Base-by-base conservation (phyloP, 92 coral and sea anemone genomes). In the Palythoa grandis region DNA sequence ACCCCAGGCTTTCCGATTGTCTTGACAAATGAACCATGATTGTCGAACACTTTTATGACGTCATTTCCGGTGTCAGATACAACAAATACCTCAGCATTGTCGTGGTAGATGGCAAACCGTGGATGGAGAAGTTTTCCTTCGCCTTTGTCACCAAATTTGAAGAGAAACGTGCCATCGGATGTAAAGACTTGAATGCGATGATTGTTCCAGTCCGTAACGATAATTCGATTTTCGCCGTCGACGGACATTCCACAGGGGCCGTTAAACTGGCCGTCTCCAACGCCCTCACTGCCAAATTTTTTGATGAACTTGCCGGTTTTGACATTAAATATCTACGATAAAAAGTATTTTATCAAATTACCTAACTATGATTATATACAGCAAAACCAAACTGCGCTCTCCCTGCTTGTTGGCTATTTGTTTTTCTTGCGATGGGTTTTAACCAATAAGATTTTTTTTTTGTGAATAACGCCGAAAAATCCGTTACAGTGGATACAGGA, bases 171-270 rank as follows among this genome's bases (percentile, higher is more conserved):
- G 69, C 98, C 98, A 25, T 91, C 92, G 38, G 71, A 79, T 77
- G 74, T 77, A 82, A 94, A 96, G 15, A 96, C 98, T 16, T 96
- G 98, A 39, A 96, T 90, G 40, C 98, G 85, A 83, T 94, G 94
- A 43, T 96, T 95, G 92, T 91, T 92, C 95, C 94, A 94, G 84
- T 96, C 98, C 8, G 95, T 95, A 29, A 96, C 98, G 39, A 94
- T 89, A 10, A 93, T 90, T 19, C 98, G 91, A 71, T 88, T 93
- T 7, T 86, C 83, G 53, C 74, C 90, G 82, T 96, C 98, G 7
- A 96, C 92, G 50, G 96, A 87, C 74, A 96, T 90, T 37, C 96
- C 98, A 52, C 98, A 94, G 4, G 98, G 98, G 2, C 98, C 98
- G 85, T 94, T 94, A 82, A 94, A 94, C 86, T 90, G 95, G 0